Evolutionary conservation across 2,797 vertebrate species (phyloP).

Genomic region (Morus bassanus): DNA sequence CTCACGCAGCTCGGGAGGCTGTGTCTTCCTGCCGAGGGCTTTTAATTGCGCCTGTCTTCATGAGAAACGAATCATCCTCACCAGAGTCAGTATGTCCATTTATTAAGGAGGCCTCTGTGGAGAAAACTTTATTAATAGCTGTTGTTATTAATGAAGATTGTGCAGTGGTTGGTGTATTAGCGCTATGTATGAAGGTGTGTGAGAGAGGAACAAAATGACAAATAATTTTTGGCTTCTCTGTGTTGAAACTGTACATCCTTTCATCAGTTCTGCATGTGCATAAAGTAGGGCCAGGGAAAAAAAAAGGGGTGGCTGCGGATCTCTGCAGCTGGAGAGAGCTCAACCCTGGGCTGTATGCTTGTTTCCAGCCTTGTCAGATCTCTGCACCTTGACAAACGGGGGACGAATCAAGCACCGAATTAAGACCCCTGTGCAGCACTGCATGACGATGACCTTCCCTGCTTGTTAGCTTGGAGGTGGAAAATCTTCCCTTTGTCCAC

Average conservation of each 20-base stretch:
- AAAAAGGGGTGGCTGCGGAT: background rate
- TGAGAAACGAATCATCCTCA: background rate
- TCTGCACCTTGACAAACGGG: background rate
- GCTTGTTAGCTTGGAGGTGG: background rate
- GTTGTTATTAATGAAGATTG: background rate
- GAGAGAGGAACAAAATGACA: background rate
- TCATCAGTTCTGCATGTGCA: background rate
- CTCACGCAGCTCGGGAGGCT: rapidly evolving
- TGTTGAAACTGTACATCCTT: background rate
- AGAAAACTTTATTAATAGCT: background rate
- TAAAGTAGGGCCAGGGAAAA: background rate
- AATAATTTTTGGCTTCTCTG: background rate
- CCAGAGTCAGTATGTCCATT: background rate
- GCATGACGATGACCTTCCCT: background rate
- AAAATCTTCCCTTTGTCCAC: background rate
- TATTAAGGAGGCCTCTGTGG: background rate
- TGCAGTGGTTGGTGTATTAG: background rate
- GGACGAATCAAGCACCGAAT: background rate
- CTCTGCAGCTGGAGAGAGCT: background rate
- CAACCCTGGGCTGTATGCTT: rapidly evolving
- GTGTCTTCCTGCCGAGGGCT: rapidly evolving
- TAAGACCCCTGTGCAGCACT: background rate
- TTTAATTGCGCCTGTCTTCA: background rate
- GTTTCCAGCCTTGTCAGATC: background rate
- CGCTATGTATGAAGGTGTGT: background rate